Conservation (phyloP, 1,140 invertebrate species). For the Zaprionus davidi region DNA sequence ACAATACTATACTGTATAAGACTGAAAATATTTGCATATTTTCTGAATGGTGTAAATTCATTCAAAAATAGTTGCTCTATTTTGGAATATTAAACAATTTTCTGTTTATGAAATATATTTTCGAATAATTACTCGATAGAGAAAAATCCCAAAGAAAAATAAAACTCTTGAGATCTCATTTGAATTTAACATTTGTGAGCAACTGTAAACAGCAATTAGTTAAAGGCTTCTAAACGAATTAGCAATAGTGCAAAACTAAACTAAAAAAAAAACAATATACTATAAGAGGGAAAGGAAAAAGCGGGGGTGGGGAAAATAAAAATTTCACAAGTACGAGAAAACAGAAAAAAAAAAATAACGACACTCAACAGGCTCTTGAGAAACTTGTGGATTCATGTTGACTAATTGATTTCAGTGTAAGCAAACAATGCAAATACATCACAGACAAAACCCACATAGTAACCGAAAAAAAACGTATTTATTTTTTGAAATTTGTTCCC, state of each 20-base stretch:
- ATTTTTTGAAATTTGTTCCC: neutral
- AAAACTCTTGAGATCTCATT: slow-evolving; percentile 22
- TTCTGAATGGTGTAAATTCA: slow-evolving; percentile 27
- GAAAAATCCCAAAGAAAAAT: neutral
- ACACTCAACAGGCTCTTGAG: slow-evolving; percentile 46
- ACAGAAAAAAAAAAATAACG: slow-evolving; percentile 24
- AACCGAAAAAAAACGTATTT: slow-evolving; percentile 19
- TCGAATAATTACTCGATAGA: neutral
- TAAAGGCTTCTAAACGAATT: slow-evolving; percentile 64
- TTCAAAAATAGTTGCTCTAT: slow-evolving; percentile 35
- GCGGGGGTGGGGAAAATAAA: neutral
- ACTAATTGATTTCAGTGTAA: slow-evolving; percentile 61
- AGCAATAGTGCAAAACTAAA: slow-evolving; percentile 32
- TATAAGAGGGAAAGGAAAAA: slow-evolving; percentile 27
- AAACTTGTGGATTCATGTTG: slow-evolving; percentile 74
- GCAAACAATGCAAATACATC: slow-evolving; percentile 57
- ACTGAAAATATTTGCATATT: neutral
- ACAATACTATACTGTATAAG: neutral
- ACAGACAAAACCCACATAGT: slow-evolving; percentile 43
- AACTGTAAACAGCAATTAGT: slow-evolving; percentile 66
- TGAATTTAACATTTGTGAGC: slow-evolving; percentile 59
- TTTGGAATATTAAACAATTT: slow-evolving; percentile 30
- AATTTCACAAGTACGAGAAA: slow-evolving; percentile 18
- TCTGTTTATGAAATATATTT: slow-evolving; percentile 34
- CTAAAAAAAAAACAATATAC: slow-evolving; percentile 30